Evolutionary conservation across 2,888 invertebrate genomes (phyloP).

Genomic region (Drosophila recens): DNA sequence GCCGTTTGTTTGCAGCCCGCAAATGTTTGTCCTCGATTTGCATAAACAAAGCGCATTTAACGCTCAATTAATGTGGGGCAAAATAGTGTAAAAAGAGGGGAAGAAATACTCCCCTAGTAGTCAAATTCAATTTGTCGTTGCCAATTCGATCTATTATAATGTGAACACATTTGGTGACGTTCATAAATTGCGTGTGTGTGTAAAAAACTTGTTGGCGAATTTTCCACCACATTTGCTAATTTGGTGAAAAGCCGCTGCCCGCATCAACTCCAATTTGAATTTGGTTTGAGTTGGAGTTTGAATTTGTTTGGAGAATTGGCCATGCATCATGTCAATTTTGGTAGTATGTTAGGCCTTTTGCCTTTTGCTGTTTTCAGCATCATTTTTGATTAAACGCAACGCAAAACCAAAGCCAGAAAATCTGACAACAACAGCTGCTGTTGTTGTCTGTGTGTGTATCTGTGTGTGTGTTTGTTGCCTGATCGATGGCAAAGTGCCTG

Average conservation of each 20-base stretch:
- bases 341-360: constrained; percentile 44
- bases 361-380: constrained; percentile 24
- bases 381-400: constrained; percentile 70
- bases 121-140: constrained; percentile 26
- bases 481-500: constrained; percentile 67
- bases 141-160: constrained; percentile 40
- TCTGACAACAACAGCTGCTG: constrained; percentile 74
- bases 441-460: constrained; percentile 28
- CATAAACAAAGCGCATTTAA: constrained; percentile 57
- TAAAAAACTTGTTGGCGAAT: constrained; percentile 44
- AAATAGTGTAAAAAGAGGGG: background rate
- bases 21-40: constrained; percentile 60
- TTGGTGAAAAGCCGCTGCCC: constrained; percentile 63
- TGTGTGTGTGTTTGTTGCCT: constrained; percentile 31
- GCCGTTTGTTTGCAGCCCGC: constrained; percentile 45
- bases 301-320: constrained; percentile 20
- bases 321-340: constrained; percentile 68
- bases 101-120: background rate
- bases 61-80: constrained; percentile 61
- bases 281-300: background rate
- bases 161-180: constrained; percentile 21
- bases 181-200: constrained; percentile 47
- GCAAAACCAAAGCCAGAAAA: constrained; percentile 44
- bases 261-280: constrained; percentile 20
- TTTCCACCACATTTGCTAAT: constrained; percentile 77